phyloP scores from a whole-genome alignment of 2,888 invertebrate genomes.

The Helleia helle region DNA sequence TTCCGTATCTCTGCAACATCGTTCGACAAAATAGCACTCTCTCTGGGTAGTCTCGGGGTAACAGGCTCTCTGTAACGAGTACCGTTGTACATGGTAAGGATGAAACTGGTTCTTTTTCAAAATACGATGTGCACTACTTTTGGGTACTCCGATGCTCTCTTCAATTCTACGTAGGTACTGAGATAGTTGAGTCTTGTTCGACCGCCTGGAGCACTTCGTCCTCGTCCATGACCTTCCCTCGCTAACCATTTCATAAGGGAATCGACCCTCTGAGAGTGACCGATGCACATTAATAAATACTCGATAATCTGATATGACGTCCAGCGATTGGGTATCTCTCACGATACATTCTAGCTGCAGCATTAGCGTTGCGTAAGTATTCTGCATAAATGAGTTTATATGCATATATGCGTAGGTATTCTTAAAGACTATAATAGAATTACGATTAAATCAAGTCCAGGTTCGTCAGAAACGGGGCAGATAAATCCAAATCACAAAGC shows the following conservation, averaged over 20 bases:
- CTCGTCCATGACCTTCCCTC: slow-evolving; percentile 4
- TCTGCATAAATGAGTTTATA: slow-evolving; percentile 20
- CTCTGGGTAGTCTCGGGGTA: no score
- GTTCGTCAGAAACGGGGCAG: no score
- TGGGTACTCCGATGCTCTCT: slow-evolving; percentile 10
- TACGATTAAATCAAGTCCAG: no score
- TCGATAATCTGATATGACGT: not conserved
- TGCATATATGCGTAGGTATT: slow-evolving; percentile 22
- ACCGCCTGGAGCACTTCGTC: slow-evolving; percentile 14
- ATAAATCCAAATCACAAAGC: no score
- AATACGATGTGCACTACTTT: slow-evolving; percentile 10
- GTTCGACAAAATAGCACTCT: no score
- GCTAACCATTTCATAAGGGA: no score
- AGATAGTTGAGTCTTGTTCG: slow-evolving; percentile 14
- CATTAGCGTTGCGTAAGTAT: slow-evolving; percentile 16
- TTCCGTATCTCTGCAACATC: no score
- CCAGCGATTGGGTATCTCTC: not conserved
- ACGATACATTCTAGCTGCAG: slow-evolving; percentile 17
- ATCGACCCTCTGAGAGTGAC: no score
- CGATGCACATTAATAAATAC: not conserved
- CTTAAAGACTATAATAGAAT: slow-evolving; percentile 15
- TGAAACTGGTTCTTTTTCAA: not conserved
- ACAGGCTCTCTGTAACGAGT: no score
- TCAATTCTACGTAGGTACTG: slow-evolving; percentile 16
- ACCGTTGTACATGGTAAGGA: no score